Evolutionary conservation across 2,113 vertebrate genomes (phyloP).

Genomic region (Argyrosomus japonicus): DNA sequence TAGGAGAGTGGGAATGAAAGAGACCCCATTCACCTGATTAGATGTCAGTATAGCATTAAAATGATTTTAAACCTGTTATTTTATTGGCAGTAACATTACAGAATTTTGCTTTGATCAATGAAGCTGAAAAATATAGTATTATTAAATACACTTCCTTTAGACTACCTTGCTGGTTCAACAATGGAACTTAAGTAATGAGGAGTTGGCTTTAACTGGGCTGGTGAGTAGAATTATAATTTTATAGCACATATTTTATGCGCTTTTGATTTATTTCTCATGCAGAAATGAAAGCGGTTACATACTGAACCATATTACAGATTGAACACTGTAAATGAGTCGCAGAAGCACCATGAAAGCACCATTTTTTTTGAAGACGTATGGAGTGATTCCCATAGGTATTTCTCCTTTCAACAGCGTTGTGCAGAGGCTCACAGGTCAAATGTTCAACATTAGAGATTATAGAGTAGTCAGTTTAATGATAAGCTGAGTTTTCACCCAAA

Average conservation of each 20-base stretch:
- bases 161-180: neutral
- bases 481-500: constrained; percentile 31
- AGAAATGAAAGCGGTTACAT: neutral
- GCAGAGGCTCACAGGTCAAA: constrained; percentile 36
- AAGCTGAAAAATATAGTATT: neutral
- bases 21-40: too few species aligned
- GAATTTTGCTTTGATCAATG: neutral
- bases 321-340: neutral
- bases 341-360: constrained; percentile 12
- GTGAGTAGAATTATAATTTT: neutral
- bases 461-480: constrained; percentile 34
- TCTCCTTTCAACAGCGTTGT: neutral
- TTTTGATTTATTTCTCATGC: neutral
- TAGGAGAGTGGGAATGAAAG: neutral
- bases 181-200: neutral
- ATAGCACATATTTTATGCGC: neutral
- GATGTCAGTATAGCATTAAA: too few species aligned
- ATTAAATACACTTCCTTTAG: neutral
- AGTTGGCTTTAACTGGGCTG: neutral
- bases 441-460: constrained; percentile 33
- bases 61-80: too few species aligned
- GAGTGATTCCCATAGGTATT: constrained; percentile 20
- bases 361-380: neutral
- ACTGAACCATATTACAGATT: neutral
- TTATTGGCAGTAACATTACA: too few species aligned